These are phyloP conservation scores for Lepus americanus DNA, from an alignment of 2,113 vertebrate genomes.

Conservation along the genomic window DNA sequence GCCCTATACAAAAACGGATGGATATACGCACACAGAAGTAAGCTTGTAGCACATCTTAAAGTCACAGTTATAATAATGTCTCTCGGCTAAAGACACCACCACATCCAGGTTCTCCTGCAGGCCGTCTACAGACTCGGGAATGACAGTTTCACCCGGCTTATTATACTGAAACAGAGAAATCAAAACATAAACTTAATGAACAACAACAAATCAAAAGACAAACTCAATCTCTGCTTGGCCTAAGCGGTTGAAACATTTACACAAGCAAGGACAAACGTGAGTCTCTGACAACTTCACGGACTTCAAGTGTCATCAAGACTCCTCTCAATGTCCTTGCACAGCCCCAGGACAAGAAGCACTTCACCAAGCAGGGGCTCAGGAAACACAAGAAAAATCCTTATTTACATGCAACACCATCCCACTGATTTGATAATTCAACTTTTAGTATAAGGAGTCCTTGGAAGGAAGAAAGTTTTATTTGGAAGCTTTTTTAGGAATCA, in stretches of 20 bases:
- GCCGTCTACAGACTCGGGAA: constrained; percentile 94
- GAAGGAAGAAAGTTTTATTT: background rate
- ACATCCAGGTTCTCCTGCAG: constrained; percentile 98
- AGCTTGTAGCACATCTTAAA: constrained; percentile 99
- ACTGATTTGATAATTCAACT: background rate
- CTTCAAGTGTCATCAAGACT: background rate
- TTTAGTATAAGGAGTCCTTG: background rate
- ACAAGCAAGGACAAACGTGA: background rate
- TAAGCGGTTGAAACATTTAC: background rate
- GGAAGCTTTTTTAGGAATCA: constrained; percentile 1
- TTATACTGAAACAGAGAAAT: constrained; percentile 93
- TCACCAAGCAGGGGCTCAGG: background rate
- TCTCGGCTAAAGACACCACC: constrained; percentile 97
- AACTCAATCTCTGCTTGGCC: background rate
- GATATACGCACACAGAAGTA: constrained; percentile 94
- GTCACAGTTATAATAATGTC: constrained; percentile 99
- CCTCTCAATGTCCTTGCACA: background rate
- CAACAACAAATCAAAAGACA: background rate
- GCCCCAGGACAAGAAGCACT: background rate
- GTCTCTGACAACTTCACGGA: background rate
- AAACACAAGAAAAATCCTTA: background rate
- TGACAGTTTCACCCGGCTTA: constrained; percentile 96
- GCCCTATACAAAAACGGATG: background rate
- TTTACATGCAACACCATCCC: background rate
- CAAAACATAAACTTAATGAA: background rate